A percentile compares a stretch with the other conserved stretches of the same genome.
Evolutionary conservation across 2,797 vertebrate species (phyloP).

Genomic region (Anguilla obscura): DNA sequence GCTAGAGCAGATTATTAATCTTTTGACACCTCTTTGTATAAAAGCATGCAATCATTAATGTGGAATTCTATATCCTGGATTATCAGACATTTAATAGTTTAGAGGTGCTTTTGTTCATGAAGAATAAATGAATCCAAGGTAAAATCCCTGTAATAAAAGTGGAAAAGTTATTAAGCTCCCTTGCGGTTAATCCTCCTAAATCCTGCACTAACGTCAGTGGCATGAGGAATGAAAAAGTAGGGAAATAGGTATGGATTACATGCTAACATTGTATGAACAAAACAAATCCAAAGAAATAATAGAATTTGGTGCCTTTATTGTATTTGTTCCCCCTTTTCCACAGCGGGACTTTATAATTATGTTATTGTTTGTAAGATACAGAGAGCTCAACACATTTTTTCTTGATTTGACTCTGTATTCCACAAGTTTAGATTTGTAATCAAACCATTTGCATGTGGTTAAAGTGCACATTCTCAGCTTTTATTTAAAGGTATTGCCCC

Average conservation of each 20-base stretch:
- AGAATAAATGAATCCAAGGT: constrained; percentile 11
- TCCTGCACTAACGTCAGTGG: background rate
- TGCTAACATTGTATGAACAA: constrained; percentile 3
- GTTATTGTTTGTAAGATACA: too few relatives aligned
- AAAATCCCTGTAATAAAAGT: constrained; percentile 9
- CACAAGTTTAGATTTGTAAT: too few relatives aligned
- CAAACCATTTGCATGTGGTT: too few relatives aligned
- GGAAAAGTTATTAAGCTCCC: constrained; percentile 13
- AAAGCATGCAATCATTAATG: constrained; percentile 1
- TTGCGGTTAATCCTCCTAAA: constrained; percentile 8
- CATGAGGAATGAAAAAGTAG: background rate
- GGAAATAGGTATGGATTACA: constrained; percentile 5
- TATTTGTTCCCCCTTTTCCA: background rate
- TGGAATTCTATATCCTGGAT: background rate
- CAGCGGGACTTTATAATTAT: too few relatives aligned
- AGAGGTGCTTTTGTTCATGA: constrained; percentile 16
- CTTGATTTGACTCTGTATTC: too few relatives aligned
- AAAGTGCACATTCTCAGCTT: too few relatives aligned
- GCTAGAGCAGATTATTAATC: constrained; percentile 4
- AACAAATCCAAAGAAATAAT: background rate
- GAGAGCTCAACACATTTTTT: too few relatives aligned
- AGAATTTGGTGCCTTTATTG: background rate
- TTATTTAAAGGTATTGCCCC: too few relatives aligned
- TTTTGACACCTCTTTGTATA: constrained; percentile 11
- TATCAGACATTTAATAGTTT: constrained; percentile 19